A percentile compares a stretch with the other conserved stretches of the same genome.
These are phyloP conservation scores for Peromyscus polionotus DNA, from an alignment of 2,113 vertebrate genomes.

Conservation along the genomic window DNA sequence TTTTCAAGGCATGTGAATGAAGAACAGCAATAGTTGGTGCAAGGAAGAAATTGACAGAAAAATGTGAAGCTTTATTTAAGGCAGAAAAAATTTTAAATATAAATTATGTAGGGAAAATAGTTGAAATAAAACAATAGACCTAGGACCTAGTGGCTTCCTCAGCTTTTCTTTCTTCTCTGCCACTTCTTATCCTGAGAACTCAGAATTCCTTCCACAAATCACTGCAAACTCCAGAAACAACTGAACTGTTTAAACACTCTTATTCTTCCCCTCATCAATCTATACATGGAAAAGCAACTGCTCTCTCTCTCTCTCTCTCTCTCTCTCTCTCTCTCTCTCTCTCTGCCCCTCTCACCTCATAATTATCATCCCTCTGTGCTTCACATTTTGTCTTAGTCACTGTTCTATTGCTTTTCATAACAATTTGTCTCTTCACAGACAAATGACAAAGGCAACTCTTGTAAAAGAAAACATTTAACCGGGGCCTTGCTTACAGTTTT, in stretches of 20 bases:
- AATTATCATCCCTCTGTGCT: not conserved
- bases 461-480: not conserved
- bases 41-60: not conserved
- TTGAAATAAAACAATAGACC: not conserved
- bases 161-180: not conserved
- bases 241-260: not conserved
- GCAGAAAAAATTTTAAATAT: not conserved
- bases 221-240: not conserved
- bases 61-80: not conserved
- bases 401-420: not conserved
- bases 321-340: not conserved
- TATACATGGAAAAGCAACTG: not conserved
- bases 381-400: not conserved
- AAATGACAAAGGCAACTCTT: too few relatives aligned
- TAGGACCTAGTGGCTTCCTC: not conserved
- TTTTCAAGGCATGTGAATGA: not conserved
- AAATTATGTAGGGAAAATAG: not conserved
- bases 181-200: not conserved
- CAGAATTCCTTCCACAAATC: not conserved
- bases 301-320: not conserved
- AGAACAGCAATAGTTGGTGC: not conserved
- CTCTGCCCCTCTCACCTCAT: not conserved
- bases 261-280: not conserved
- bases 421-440: too few relatives aligned
- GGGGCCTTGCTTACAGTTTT: not conserved